phyloP scores from a whole-genome alignment of 2,797 vertebrate species.

The Gadopsis bispinosus region DNA sequence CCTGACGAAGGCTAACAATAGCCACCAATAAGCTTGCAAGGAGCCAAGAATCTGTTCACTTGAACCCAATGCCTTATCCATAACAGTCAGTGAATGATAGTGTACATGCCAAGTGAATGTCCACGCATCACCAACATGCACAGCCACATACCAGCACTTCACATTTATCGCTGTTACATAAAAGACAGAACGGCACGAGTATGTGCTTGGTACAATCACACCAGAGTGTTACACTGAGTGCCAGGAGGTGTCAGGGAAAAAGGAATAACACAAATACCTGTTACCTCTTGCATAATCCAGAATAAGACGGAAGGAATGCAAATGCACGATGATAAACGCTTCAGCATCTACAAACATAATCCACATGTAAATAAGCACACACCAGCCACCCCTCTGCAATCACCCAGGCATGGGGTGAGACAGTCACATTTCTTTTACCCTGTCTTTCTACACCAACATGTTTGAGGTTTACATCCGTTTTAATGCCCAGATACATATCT shows the following conservation, averaged over 20 bases:
- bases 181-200: slow-evolving; percentile 22
- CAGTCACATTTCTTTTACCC: background rate
- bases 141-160: slow-evolving; percentile 39
- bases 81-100: slow-evolving; percentile 32
- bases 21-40: slow-evolving; percentile 30
- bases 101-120: slow-evolving; percentile 22
- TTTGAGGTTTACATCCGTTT: background rate
- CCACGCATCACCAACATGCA: slow-evolving; percentile 34
- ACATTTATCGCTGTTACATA: slow-evolving; percentile 58
- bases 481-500: background rate
- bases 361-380: slow-evolving; percentile 2
- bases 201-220: slow-evolving; percentile 42
- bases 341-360: slow-evolving; percentile 10
- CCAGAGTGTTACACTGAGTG: slow-evolving; percentile 30
- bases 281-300: slow-evolving; percentile 56
- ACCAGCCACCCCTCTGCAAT: background rate
- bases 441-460: background rate
- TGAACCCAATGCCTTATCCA: slow-evolving; percentile 40
- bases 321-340: slow-evolving; percentile 39
- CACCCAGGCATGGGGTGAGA: background rate
- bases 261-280: slow-evolving; percentile 38
- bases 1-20: slow-evolving; percentile 78
- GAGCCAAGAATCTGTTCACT: slow-evolving; percentile 42
- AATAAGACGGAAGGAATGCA: slow-evolving; percentile 56
- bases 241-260: slow-evolving; percentile 37